Base-by-base conservation (phyloP, 2,113 vertebrate genomes). In the Pomatostomus ruficeps region DNA sequence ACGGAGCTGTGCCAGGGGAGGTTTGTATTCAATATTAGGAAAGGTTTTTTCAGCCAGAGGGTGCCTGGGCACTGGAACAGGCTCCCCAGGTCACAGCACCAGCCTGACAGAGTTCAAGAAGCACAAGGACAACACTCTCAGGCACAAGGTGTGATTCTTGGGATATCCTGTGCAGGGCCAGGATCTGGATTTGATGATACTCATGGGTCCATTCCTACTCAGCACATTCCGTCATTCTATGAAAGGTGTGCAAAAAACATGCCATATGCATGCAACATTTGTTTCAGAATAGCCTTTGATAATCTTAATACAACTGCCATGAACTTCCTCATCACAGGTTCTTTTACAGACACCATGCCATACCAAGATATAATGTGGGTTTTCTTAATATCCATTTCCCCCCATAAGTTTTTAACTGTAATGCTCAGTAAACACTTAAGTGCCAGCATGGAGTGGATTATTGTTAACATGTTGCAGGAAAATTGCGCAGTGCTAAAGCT, bases 401-500 rank as follows among this genome's bases (percentile, higher is more conserved):
- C 85, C 91, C n/a, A 9, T 79, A 95, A 93, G 54, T 95, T 90
- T 96, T 97, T 80, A 88, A 95, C 86, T 84, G 77, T 74, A 90
- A 94, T 81, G 85, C 83, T 97, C 85, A 97, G 90, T 93, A 97
- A 96, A 96, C 90, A 97, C 97, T 95, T 96, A 96, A 96, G 96
- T 76, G 76, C 78, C 91, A 96, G 93, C 93, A 91, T 96, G 92
- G 95, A 95, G 95, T 80, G 49, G 96, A 94, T 97, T 98, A 97
- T 83, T 97, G 95, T 95, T 96, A 97, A 94, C 85, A 88, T 62
- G 96, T 86, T 97, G 76, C 61, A 97, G 95, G 85, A 95, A 97
- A 97, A 98, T 67, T 96, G 95, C 85, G 95, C 61, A 95, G 90
- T 94, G 91, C 91, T 92, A 95, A 88, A 96, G 89, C 87, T 78